Conservation (phyloP, 2,888 invertebrate species). For the Macrophya annulata region DNA sequence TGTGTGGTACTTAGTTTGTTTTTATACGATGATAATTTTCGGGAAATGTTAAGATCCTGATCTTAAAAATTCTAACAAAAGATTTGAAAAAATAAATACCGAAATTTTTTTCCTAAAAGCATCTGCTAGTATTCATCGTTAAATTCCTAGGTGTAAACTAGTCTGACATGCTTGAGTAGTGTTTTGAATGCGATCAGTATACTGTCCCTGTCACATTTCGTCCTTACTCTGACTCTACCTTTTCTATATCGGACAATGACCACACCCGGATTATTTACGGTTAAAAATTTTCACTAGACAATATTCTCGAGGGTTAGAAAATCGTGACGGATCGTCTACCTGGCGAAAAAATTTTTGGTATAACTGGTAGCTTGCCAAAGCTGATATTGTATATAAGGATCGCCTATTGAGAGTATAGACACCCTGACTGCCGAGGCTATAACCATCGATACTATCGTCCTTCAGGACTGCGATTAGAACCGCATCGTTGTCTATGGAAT, state of each 20-base stretch:
- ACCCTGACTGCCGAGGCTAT: not conserved
- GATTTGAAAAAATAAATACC: not conserved
- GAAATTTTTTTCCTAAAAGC: not conserved
- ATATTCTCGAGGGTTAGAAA: not conserved
- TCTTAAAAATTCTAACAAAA: not conserved
- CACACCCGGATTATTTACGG: conserved; percentile 33
- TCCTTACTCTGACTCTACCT: not conserved
- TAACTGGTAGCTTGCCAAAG: conserved; percentile 21
- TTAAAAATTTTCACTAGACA: not conserved
- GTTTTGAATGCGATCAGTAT: conserved; percentile 31
- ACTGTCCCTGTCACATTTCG: not conserved
- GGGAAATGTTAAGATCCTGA: not conserved
- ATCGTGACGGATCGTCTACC: conserved; percentile 49
- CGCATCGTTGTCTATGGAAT: conserved; percentile 19
- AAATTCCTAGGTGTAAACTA: conserved; percentile 42
- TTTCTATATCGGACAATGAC: conserved; percentile 12
- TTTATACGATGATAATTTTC: not conserved
- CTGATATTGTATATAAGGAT: not conserved
- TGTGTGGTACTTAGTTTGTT: not conserved
- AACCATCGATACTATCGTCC: not conserved
- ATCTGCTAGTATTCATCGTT: not conserved
- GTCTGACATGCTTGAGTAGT: conserved; percentile 31
- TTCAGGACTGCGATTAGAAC: conserved; percentile 13
- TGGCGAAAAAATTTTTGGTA: conserved; percentile 22
- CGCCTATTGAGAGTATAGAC: conserved; percentile 38